These are phyloP conservation scores for Bufotes viridis DNA, from an alignment of 2,797 vertebrate species.

Conservation along the genomic window DNA sequence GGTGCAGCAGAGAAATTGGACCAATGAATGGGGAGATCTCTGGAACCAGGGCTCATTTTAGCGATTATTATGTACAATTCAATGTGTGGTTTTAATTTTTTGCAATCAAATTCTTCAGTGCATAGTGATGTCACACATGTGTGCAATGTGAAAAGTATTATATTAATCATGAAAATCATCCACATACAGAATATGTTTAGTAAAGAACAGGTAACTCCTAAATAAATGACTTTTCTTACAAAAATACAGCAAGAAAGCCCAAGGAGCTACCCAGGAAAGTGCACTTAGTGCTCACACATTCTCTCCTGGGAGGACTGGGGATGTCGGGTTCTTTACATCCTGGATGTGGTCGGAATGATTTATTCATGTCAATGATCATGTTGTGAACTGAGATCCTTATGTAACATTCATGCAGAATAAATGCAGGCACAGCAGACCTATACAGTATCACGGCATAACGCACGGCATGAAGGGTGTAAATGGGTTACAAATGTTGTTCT, in stretches of 20 bases:
- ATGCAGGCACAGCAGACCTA: background rate
- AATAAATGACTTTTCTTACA: background rate
- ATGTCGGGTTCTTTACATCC: background rate
- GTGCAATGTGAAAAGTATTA: no score
- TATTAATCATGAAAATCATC: no score
- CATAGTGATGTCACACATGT: no score
- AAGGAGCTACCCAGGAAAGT: background rate
- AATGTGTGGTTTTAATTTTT: no score
- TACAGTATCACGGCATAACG: background rate
- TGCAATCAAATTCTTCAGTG: no score
- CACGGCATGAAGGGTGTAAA: background rate
- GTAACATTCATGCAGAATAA: constrained; percentile 13
- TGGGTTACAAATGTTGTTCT: constrained; percentile 8
- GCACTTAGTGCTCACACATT: background rate
- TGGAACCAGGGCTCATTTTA: no score
- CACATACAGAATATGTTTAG: no score
- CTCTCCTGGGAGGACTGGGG: background rate
- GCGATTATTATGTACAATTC: no score
- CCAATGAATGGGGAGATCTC: no score
- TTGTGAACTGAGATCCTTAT: background rate
- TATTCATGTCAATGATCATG: constrained; percentile 1
- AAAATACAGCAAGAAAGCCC: background rate
- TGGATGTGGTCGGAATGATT: constrained; percentile 13
- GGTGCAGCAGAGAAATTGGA: no score
- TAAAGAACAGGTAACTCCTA: no score